Base-by-base conservation (phyloP, 2,888 invertebrate species). In the Uloborus plumipes region DNA sequence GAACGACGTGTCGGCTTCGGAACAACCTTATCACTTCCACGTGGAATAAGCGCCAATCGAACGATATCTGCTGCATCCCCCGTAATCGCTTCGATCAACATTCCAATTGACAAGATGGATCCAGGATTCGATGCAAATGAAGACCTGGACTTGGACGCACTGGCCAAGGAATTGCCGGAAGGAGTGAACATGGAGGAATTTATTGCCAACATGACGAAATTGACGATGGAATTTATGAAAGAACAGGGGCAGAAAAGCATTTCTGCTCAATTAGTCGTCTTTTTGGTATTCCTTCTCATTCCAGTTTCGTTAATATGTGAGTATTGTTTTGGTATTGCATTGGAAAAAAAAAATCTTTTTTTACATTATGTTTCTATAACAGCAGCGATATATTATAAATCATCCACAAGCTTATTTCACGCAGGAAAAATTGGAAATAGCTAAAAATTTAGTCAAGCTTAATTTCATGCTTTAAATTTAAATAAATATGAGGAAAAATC, bases 121-220 rank as follows among this genome's bases (percentile, higher is more conserved):
- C 55, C 64, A 47, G 58, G 64, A 11, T 53, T 64, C 20, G 50
- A 53, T n/a, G n/a, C 62, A 18, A 71, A 78, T 26, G 65, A 70
- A 9, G 47, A 55, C 4, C 14, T 66, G 1, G 74, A 74, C 4
- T 26, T 66, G 9, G 74, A 74, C 7, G 59, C 74, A 15, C 26
- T 74, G 51, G 50, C 18, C 6, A 70, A 81, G 50, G 31, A 64
- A n/a, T 20, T 69, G 39, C 80, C 80, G 15, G 80, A 74, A 20
- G 74, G 65, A 18, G 15, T 70, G 7, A 16, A 75, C 59, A 81
- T 81, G 80, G 80, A 81, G 49, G 74, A 81, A 58, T 70, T 81
- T 9, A 14, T 81, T 16, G 65, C 47, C 15, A 81, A 70, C 26
- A 49, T 81, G 31, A 70, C 69, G 9, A 67, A 53, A 50, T 15